Conservation (phyloP, 2,888 invertebrate genomes). For the Alsophila aescularia region DNA sequence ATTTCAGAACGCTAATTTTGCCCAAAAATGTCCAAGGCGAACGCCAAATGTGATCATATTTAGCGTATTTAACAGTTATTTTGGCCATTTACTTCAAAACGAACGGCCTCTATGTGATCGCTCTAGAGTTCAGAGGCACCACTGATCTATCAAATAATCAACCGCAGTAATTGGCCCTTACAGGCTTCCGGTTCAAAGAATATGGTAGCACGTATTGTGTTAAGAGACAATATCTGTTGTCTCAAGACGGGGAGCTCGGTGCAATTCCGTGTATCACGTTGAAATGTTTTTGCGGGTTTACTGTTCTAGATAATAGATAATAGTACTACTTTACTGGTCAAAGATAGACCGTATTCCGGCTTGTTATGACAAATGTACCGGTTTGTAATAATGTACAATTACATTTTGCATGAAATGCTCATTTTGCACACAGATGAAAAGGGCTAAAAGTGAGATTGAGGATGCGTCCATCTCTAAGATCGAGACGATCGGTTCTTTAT, state of each 20-base stretch:
- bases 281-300: no score
- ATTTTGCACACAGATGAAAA: neutral
- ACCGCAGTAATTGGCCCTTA: neutral
- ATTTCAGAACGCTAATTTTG: no score
- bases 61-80: no score
- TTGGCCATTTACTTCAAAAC: no score
- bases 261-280: no score
- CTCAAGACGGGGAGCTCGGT: slow-evolving; percentile 1
- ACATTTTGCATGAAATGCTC: neutral
- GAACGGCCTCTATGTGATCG: no score
- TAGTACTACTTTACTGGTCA: slow-evolving; percentile 1
- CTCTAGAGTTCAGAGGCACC: neutral
- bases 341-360: neutral
- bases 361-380: neutral
- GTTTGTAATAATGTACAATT: neutral
- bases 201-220: slow-evolving; percentile 8
- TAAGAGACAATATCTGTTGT: slow-evolving; percentile 4
- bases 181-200: neutral
- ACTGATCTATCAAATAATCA: neutral
- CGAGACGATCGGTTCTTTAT: neutral
- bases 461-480: neutral
- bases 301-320: no score
- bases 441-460: neutral
- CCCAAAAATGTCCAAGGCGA: no score
- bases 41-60: no score